Base-by-base conservation (phyloP, 2,888 invertebrate species). In the Nephrotoma guestfalica region DNA sequence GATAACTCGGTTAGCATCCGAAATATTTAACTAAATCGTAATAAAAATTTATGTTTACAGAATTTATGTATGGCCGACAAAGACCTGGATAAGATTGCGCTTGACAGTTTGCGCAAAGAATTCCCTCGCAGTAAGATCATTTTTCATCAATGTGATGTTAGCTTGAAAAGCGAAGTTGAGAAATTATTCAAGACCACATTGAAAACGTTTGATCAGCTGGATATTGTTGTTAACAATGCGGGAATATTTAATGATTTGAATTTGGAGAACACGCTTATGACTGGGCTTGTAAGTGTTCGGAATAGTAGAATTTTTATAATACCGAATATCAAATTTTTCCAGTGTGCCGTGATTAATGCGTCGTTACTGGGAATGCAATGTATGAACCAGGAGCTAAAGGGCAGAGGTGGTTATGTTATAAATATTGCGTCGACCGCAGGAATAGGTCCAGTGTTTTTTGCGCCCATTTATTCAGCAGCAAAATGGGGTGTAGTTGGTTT, bases 401-500 rank as follows among this genome's bases (percentile, higher is more conserved):
- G 92, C 6, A 90, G 90, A 18, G 92, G 92, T 1, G 92, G 92
- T 0, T 89, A 91, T 42, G 89, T 92, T 7, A 89, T 90, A 18
- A 92, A 92, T 89, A 90, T 92, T 89, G 90, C 92, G 4, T 92
- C 92, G 0, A 90, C 91, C 1, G 91, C 91, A 4, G 92, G 91
- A 0, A 87, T 92, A n/a, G 89, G 90, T 88, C 91, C 90, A 18
- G 88, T 90, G 88, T 90, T 90, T 47, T 88, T 90, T 30, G 89
- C 92, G 85, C 92, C 92, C 0, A 90, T 92, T 0, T 92, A 92
- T 89, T 90, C 91, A 4, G 91, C 92, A 4, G 90, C 91, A 41
- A 92, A 92, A 88, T 90, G 91, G 7, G 92, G 92, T 51, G 91
- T 92, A 18, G 89, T 92, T 5, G 91, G 92, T 88, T 92, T 92